Percentiles rank a stretch among this genome's conserved stretches.
phyloP scores from a whole-genome alignment of 2,797 vertebrate genomes.

The Hypotaenidia philippensis region DNA sequence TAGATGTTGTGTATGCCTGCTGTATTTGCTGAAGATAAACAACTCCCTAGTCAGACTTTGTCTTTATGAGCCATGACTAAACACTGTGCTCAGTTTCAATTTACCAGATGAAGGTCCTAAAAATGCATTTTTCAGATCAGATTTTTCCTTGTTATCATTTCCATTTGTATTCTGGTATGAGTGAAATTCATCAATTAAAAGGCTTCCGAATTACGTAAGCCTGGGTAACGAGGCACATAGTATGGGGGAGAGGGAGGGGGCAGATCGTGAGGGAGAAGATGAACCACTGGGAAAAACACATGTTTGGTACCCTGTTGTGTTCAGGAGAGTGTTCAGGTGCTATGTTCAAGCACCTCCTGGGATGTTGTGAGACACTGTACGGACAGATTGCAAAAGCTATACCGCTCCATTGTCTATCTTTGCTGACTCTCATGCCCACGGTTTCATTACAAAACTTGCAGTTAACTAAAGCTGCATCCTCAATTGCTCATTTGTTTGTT shows the following conservation, averaged over 20 bases:
- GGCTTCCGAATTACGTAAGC: not conserved
- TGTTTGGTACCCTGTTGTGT: fast-evolving
- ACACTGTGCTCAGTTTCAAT: constrained; percentile 7
- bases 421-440: fast-evolving
- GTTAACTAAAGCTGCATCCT: not conserved
- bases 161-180: not conserved
- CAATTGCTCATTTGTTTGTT: not conserved
- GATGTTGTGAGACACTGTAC: fast-evolving
- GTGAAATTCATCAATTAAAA: not conserved
- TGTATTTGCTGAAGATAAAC: constrained; percentile 31
- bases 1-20: not conserved
- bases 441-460: not conserved
- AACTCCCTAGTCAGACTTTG: not conserved
- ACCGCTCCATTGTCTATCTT: no score
- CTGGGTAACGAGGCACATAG: not conserved
- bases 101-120: constrained; percentile 25
- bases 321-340: not conserved
- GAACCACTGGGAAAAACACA: not conserved
- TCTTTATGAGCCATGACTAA: constrained; percentile 45
- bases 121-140: constrained; percentile 17
- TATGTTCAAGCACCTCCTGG: not conserved
- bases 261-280: not conserved
- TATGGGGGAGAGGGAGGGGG: no score
- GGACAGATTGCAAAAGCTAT: not conserved
- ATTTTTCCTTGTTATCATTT: constrained; percentile 30